Evolutionary conservation across 1,140 invertebrate species (phyloP), one percentile per base, ranked within the genome.

Genomic region (Lepidurus packardi): DNA sequence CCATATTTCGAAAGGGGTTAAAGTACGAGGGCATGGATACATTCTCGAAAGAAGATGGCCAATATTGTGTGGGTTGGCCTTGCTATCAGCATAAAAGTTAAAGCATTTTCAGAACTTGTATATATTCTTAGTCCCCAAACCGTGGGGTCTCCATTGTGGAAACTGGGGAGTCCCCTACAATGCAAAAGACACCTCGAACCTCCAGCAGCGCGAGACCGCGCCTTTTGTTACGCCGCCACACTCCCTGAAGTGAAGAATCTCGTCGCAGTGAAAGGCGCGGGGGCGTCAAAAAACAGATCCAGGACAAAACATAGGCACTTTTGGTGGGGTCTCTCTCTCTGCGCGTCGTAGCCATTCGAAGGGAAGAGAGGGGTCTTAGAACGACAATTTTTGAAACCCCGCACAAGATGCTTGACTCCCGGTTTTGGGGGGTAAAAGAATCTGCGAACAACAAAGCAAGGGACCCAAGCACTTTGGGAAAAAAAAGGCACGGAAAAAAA

Each of bases 211-310:
- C 16, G 53, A 65, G 9, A 65, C 53, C 53, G 53, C 53, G 53
- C 53, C 53, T 65, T 65, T 65, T 65, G 53, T 65, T 65, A 65
- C 53, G 53, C 53, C 53, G 53, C 53, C 16, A 65, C 53, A 65
- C 53, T 65, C 53, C 53, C 53, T 65, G 53, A 65, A 65, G 53
- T 65, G 53, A 65, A 16, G 53, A 65, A 65, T 21, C 53, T 65
- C 53, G 53, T 65, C 53, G 53, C 53, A 65, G 53, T 65, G 53
- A 65, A 65, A 65, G 53, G 53, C 53, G 53, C 53, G 53, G 53
- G 53, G 53, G 53, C 53, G 53, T 65, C 13, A 65, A 65, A 65
- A 65, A 21, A 21, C 53, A n/a, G 16, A 65, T 65, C 53, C 8
- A 65, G 53, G 21, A 65, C 53, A 65, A 65, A 65, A 65, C 21